Evolutionary conservation across 1,140 invertebrate species (phyloP).

Genomic region (Lucilia sericata): DNA sequence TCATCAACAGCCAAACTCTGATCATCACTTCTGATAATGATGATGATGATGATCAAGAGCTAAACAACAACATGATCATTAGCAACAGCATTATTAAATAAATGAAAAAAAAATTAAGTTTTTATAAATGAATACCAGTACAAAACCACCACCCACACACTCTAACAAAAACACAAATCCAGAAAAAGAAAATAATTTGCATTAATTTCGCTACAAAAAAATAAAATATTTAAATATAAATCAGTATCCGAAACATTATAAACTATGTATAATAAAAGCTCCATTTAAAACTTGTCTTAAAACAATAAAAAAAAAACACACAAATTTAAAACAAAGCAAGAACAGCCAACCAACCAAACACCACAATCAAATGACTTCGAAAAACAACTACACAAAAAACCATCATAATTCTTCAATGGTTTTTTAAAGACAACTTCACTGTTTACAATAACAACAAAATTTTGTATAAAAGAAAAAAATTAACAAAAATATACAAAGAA

Average conservation of each 20-base stretch:
- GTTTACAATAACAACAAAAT: no score
- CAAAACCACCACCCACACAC: neutral
- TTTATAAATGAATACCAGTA: neutral
- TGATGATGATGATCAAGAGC: neutral
- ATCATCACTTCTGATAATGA: neutral
- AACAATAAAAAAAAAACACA: neutral
- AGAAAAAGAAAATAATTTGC: conserved; percentile 13
- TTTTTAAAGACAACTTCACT: neutral
- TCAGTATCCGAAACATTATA: neutral
- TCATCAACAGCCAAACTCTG: neutral
- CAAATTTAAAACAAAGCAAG: neutral
- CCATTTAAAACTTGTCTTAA: neutral
- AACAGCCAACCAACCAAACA: no score
- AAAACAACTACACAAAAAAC: neutral
- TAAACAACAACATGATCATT: neutral
- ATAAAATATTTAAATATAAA: neutral
- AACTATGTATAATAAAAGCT: no score
- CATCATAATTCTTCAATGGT: conserved; percentile 18
- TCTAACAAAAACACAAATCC: neutral
- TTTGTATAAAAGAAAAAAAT: no score
- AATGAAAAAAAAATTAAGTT: conserved; percentile 21
- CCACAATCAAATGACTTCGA: neutral
- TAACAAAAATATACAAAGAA: neutral
- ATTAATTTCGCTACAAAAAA: neutral
- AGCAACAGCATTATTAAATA: neutral